Conservation (phyloP, 2,888 invertebrate genomes). For the Amorpha juglandis region DNA sequence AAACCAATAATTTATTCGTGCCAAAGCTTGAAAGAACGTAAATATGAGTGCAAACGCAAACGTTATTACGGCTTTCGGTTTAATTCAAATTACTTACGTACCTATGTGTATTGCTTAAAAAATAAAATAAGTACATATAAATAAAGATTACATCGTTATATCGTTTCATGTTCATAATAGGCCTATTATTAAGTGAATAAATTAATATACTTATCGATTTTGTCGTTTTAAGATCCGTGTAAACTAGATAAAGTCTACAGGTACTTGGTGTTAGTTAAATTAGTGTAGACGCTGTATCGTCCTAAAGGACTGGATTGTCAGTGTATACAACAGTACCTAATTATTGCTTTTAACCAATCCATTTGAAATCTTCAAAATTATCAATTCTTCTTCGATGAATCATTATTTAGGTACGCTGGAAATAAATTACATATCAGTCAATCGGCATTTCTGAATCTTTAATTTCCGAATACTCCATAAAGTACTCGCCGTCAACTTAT, state of each 20-base stretch:
- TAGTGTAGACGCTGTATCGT: conserved; percentile 63
- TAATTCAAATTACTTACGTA: not conserved
- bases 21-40: conserved; percentile 30
- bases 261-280: conserved; percentile 74
- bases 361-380: not conserved
- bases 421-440: conserved; percentile 69
- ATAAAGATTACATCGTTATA: conserved; percentile 3
- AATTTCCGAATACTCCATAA: not conserved
- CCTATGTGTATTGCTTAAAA: conserved; percentile 2
- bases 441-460: conserved; percentile 31
- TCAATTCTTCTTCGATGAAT: not conserved
- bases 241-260: conserved; percentile 65
- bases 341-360: conserved; percentile 1
- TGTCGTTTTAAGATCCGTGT: conserved; percentile 62
- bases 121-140: conserved; percentile 5
- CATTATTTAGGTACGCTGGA: conserved; percentile 32
- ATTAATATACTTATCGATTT: conserved; percentile 47
- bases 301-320: conserved; percentile 53
- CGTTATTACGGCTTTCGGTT: conserved; percentile 2
- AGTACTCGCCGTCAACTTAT: not conserved
- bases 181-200: conserved; percentile 68
- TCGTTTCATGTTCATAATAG: conserved; percentile 50
- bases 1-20: conserved; percentile 31
- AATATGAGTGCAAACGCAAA: not conserved
- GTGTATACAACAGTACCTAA: conserved; percentile 53